Conservation (phyloP, 2,113 vertebrate genomes). For the Sebastes schlegelii region DNA sequence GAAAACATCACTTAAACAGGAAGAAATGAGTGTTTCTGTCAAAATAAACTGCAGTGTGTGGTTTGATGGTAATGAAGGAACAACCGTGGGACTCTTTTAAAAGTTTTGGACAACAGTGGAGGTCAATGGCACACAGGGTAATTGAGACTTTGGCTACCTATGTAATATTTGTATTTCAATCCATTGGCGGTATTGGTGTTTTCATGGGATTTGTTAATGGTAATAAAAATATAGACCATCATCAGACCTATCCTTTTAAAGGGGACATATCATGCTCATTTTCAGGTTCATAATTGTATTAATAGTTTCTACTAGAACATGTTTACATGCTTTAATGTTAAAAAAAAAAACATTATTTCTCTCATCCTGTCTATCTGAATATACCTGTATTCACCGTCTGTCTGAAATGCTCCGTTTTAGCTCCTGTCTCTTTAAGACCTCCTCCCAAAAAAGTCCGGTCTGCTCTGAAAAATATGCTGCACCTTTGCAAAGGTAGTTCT, state of each 20-base stretch:
- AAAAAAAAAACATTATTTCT: no score
- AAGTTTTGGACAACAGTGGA: neutral
- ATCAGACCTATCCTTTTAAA: neutral
- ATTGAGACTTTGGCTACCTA: neutral
- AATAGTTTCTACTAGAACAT: no score
- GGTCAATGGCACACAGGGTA: neutral
- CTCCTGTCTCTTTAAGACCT: no score
- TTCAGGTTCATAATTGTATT: no score
- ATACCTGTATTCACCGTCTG: no score
- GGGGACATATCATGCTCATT: no score
- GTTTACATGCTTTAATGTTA: no score
- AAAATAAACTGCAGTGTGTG: neutral
- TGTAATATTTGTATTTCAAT: neutral
- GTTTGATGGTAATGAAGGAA: neutral
- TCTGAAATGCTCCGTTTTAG: no score
- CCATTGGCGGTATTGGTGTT: neutral
- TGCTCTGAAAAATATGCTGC: no score
- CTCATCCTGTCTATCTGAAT: no score
- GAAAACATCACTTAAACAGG: neutral
- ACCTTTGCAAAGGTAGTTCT: no score
- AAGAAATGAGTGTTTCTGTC: neutral
- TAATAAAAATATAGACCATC: neutral
- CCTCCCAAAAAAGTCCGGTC: no score
- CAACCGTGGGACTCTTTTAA: neutral
- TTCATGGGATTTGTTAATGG: neutral